phyloP scores from a whole-genome alignment of 2,113 vertebrate species.

The Pimephales promelas region DNA sequence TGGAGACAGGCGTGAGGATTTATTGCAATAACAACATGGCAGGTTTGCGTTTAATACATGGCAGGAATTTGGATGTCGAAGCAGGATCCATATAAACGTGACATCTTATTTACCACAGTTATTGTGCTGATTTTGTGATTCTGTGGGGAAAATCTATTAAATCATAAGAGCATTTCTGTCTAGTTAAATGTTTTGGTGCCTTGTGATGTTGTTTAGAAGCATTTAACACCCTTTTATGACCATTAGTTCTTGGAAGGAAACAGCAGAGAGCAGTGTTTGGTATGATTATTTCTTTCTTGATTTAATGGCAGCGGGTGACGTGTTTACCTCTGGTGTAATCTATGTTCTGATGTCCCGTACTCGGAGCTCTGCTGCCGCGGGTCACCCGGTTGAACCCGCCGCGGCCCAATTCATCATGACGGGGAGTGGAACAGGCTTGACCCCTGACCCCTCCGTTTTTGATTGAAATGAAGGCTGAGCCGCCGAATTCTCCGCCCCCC shows the following conservation, averaged over 20 bases:
- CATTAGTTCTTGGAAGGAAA: not conserved
- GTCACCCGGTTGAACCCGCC: slow-evolving; percentile 80
- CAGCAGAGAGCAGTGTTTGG: not conserved
- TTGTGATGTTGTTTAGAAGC: not conserved
- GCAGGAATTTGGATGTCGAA: not conserved
- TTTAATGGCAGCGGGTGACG: slow-evolving; percentile 18
- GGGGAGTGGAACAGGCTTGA: slow-evolving; percentile 82
- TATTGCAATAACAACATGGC: slow-evolving; percentile 3
- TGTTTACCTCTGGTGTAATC: slow-evolving; percentile 69
- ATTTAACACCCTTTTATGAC: not conserved
- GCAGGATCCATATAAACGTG: not conserved
- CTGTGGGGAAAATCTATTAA: slow-evolving; percentile 19
- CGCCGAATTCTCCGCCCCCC: slow-evolving; percentile 65
- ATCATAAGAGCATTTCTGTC: slow-evolving; percentile 26
- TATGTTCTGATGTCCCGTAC: slow-evolving; percentile 73
- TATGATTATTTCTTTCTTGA: slow-evolving; percentile 14
- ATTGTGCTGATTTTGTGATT: slow-evolving; percentile 33
- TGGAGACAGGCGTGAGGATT: not conserved
- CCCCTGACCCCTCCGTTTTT: slow-evolving; percentile 79
- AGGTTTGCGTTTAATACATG: not conserved
- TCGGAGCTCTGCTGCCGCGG: slow-evolving; percentile 67
- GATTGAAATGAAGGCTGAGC: slow-evolving; percentile 81
- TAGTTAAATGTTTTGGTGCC: not conserved
- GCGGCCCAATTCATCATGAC: slow-evolving; percentile 86
- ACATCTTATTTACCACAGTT: slow-evolving; percentile 11